phyloP scores from a whole-genome alignment of 2,888 invertebrate genomes.

The Oxytorus armatus region DNA sequence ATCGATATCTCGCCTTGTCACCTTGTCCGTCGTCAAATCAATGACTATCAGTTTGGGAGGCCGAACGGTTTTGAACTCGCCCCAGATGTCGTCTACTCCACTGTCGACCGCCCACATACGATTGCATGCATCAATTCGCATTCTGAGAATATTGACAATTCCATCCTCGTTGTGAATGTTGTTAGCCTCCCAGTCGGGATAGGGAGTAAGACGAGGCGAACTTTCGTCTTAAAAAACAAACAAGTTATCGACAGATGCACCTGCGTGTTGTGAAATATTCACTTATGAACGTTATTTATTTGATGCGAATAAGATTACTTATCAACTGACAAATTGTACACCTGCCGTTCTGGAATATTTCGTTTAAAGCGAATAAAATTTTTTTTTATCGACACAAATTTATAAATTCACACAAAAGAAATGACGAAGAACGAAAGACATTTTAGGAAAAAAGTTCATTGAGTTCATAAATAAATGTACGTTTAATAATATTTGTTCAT shows the following conservation, averaged over 20 bases:
- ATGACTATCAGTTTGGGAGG: slow-evolving; percentile 88
- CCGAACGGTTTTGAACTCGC: slow-evolving; percentile 84
- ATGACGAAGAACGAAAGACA: too few relatives aligned
- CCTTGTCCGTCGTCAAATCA: slow-evolving; percentile 90
- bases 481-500: neutral
- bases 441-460: too few relatives aligned
- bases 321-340: too few relatives aligned
- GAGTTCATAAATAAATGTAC: too few relatives aligned
- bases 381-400: too few relatives aligned
- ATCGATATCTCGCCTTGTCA: slow-evolving; percentile 77
- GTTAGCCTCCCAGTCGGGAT: slow-evolving; percentile 92
- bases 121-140: slow-evolving; percentile 91
- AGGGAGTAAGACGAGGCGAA: slow-evolving; percentile 90
- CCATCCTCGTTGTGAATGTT: slow-evolving; percentile 88
- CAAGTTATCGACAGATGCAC: too few relatives aligned
- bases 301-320: neutral
- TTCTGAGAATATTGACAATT: slow-evolving; percentile 90
- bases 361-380: too few relatives aligned
- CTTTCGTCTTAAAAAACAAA: slow-evolving; percentile 85
- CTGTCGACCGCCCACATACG: slow-evolving; percentile 94
- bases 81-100: slow-evolving; percentile 91
- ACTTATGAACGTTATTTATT: neutral
- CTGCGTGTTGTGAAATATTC: too few relatives aligned
- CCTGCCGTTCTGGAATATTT: too few relatives aligned
- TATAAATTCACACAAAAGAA: too few relatives aligned